Conservation (phyloP, 2,888 invertebrate genomes). For the Eugnorisma glareosa region DNA sequence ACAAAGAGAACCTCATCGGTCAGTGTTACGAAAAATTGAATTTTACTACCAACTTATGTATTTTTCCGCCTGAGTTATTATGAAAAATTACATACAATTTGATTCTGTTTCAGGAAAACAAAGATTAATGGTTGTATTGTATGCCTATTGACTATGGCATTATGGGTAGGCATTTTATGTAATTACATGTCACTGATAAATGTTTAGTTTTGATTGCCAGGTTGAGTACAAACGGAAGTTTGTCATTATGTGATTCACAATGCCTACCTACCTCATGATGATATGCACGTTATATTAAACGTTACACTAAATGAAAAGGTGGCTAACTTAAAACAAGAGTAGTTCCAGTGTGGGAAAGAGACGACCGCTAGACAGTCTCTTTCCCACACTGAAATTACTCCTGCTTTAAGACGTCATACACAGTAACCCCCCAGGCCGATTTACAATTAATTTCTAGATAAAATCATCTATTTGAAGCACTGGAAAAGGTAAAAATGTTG, state of each 20-base stretch:
- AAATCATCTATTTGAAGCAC: background rate
- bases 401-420: too few relatives aligned
- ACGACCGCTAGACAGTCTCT: too few relatives aligned
- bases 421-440: too few relatives aligned
- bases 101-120: background rate
- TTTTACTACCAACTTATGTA: background rate
- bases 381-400: too few relatives aligned
- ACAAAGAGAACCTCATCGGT: background rate
- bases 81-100: slow-evolving; percentile 12
- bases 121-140: slow-evolving; percentile 19
- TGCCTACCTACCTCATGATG: background rate
- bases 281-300: background rate
- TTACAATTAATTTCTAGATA: background rate
- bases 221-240: background rate
- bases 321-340: too few relatives aligned
- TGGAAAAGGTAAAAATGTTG: too few relatives aligned
- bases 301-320: too few relatives aligned
- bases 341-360: too few relatives aligned
- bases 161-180: slow-evolving; percentile 1
- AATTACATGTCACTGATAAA: background rate
- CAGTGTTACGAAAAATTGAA: background rate
- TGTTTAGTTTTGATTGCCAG: background rate
- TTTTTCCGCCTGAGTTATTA: slow-evolving; percentile 22
- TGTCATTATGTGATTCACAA: slow-evolving; percentile 18
- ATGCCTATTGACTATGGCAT: background rate